Evolutionary conservation across 2,888 invertebrate species (phyloP).

Genomic region (Cecidostiba fungosa): DNA sequence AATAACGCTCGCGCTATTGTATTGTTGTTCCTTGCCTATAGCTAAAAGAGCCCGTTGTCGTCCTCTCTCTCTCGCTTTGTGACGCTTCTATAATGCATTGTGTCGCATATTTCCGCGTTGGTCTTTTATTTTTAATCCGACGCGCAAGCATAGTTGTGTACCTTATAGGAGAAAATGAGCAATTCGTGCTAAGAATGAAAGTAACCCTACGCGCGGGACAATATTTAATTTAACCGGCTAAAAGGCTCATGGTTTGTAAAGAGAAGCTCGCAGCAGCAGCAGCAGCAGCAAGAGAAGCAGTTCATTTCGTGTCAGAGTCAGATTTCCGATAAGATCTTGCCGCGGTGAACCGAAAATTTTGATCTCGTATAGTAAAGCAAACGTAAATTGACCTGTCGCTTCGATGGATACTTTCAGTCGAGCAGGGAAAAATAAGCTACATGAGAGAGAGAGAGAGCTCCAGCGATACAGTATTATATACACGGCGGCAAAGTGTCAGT

Average conservation of each 20-base stretch:
- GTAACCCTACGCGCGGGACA: conserved; percentile 4
- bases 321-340: conserved; percentile 45
- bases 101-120: conserved; percentile 12
- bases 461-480: conserved; percentile 47
- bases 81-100: conserved; percentile 36
- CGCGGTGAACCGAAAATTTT: conserved; percentile 65
- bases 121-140: neutral
- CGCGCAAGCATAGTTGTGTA: neutral
- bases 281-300: neutral
- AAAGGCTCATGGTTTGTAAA: conserved; percentile 12
- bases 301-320: conserved; percentile 55
- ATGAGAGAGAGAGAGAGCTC: neutral
- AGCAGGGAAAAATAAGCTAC: conserved; percentile 48
- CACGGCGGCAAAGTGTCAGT: neutral
- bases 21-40: conserved; percentile 22
- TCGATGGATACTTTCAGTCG: conserved; percentile 62
- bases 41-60: neutral
- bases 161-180: neutral
- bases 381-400: conserved; percentile 72
- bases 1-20: conserved; percentile 37
- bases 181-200: neutral
- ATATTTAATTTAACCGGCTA: conserved; percentile 37
- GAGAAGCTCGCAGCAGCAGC: conserved; percentile 1
- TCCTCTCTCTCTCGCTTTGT: neutral
- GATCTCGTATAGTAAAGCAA: conserved; percentile 58